Evolutionary conservation across 2,113 vertebrate species (phyloP).

Genomic region (Seriola aureovittata): DNA sequence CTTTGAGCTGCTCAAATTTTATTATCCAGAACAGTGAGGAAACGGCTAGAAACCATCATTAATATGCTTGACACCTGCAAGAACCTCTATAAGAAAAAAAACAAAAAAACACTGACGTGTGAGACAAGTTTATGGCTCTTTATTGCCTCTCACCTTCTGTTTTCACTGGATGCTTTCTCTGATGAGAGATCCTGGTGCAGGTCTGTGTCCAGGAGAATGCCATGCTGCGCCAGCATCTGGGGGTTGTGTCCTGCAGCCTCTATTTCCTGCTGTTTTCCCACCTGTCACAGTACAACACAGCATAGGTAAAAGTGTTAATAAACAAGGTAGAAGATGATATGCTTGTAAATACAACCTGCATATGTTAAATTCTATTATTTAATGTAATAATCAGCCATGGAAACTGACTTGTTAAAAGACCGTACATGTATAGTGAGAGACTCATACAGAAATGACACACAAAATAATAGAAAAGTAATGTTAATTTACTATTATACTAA

Average conservation of each 20-base stretch:
- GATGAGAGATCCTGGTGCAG: neutral
- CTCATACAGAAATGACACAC: neutral
- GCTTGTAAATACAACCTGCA: neutral
- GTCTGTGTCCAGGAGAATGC: slow-evolving; percentile 92
- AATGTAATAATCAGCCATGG: neutral
- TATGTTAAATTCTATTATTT: neutral
- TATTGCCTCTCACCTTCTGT: slow-evolving; percentile 63
- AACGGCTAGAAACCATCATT: neutral
- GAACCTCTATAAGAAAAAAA: too few relatives aligned
- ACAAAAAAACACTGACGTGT: neutral
- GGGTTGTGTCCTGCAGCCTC: slow-evolving; percentile 84
- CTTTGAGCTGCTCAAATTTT: neutral
- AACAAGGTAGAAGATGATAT: neutral
- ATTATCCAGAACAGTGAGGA: neutral
- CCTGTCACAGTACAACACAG: slow-evolving; percentile 65
- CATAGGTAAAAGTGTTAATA: neutral
- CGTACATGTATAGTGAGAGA: neutral
- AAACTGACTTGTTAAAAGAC: neutral
- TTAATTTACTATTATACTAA: neutral
- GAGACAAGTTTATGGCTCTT: neutral
- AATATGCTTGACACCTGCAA: neutral
- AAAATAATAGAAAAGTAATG: neutral
- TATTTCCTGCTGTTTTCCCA: slow-evolving; percentile 89
- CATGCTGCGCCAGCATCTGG: slow-evolving; percentile 81
- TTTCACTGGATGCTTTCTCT: slow-evolving; percentile 16